These are phyloP conservation scores for Eupithecia tripunctaria DNA, from an alignment of 2,888 invertebrate species.

Conservation along the genomic window DNA sequence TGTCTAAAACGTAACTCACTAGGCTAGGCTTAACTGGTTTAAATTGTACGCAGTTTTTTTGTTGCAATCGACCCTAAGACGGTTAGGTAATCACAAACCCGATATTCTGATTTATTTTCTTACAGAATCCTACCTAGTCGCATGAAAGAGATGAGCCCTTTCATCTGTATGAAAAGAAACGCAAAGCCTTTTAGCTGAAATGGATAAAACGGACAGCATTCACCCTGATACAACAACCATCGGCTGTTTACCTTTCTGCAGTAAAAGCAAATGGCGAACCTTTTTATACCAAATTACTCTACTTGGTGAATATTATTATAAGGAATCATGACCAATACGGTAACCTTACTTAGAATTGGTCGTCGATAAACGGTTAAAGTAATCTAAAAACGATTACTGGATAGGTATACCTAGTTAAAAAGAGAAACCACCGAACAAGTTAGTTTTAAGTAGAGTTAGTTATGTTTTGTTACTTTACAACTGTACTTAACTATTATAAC, in stretches of 20 bases:
- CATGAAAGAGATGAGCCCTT: constrained; percentile 45
- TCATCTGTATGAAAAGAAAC: constrained; percentile 51
- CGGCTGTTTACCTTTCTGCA: constrained; percentile 49
- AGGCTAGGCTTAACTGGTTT: not conserved
- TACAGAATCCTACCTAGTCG: not conserved
- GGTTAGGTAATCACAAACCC: not conserved
- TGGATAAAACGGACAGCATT: constrained; percentile 54
- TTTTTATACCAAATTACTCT: constrained; percentile 3
- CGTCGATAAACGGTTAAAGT: too few species aligned
- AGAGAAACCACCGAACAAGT: not conserved
- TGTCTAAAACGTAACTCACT: not conserved
- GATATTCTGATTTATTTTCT: not conserved
- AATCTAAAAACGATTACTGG: too few species aligned
- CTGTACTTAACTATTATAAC: too few species aligned
- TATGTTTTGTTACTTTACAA: too few species aligned
- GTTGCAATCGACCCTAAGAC: not conserved
- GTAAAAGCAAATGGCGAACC: constrained; percentile 41
- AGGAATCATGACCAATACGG: not conserved
- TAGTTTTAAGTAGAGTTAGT: too few species aligned
- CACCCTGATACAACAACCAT: constrained; percentile 50
- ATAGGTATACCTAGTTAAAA: too few species aligned
- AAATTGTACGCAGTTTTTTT: not conserved
- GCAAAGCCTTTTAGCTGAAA: constrained; percentile 58
- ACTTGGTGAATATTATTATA: not conserved
- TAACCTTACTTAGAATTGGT: not conserved